These are phyloP conservation scores for Intellagama lesueurii DNA, from an alignment of 2,797 vertebrate species.

Conservation along the genomic window DNA sequence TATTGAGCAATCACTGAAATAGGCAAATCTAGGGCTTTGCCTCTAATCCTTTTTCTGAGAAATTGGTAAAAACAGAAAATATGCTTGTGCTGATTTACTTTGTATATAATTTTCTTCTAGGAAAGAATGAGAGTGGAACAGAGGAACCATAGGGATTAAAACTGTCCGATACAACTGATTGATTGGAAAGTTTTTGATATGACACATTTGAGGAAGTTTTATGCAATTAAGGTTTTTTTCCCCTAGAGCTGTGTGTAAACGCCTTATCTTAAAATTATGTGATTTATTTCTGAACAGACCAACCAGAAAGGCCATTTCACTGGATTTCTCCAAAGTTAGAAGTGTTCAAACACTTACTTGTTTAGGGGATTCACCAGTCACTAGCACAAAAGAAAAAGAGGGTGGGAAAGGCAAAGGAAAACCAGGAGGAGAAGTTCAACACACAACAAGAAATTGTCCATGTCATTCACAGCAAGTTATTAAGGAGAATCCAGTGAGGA, in stretches of 20 bases:
- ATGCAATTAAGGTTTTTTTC: not conserved
- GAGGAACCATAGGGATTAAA: conserved; percentile 1
- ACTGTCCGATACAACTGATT: not conserved
- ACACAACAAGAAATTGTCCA: no score
- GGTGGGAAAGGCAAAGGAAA: not conserved
- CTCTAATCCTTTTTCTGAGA: conserved; percentile 15
- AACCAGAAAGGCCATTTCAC: not conserved
- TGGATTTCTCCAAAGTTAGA: not conserved
- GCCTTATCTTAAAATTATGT: not conserved
- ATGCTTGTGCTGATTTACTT: not conserved
- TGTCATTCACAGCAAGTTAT: no score
- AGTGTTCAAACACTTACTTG: not conserved
- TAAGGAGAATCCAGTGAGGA: no score
- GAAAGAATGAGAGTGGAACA: not conserved
- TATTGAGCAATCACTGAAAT: conserved; percentile 33
- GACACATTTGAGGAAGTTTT: no score
- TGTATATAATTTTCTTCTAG: not conserved
- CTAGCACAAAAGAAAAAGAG: not conserved
- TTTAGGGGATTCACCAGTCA: not conserved
- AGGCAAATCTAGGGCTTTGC: conserved; percentile 19
- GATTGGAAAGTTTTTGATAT: not conserved
- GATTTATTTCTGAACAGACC: not conserved
- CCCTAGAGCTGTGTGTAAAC: not conserved
- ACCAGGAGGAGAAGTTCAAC: no score
- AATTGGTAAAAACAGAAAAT: conserved; percentile 17